Conservation (phyloP, 2,888 invertebrate genomes). For the Rhamphomyia laevipes region DNA sequence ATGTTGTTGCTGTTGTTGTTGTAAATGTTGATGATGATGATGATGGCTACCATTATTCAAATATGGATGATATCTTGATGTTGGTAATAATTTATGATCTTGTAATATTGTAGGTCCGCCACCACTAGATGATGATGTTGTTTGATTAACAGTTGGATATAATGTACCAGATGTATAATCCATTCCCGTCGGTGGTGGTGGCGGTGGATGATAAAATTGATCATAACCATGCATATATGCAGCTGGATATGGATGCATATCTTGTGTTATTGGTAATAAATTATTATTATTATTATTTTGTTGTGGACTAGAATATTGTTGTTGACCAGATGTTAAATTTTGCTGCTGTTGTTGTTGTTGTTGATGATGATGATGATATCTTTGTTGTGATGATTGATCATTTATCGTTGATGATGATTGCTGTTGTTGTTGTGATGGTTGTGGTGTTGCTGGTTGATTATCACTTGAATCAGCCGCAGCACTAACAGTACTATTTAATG, state of each 20-base stretch:
- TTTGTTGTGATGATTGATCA: slow-evolving; percentile 45
- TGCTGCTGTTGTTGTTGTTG: slow-evolving; percentile 15
- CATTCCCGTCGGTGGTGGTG: slow-evolving; percentile 19
- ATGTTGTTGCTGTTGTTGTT: slow-evolving; percentile 7
- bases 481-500: slow-evolving; percentile 42
- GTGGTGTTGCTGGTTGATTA: slow-evolving; percentile 38
- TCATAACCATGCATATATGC: slow-evolving; percentile 34
- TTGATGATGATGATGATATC: slow-evolving; percentile 40
- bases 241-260: slow-evolving; percentile 20
- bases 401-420: not conserved
- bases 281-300: slow-evolving; percentile 25
- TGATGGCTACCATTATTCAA: slow-evolving; percentile 8
- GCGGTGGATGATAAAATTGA: slow-evolving; percentile 30
- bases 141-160: slow-evolving; percentile 15
- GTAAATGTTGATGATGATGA: slow-evolving; percentile 5
- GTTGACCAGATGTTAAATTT: slow-evolving; percentile 39
- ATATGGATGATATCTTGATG: slow-evolving; percentile 18
- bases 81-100: slow-evolving; percentile 13
- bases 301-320: slow-evolving; percentile 30
- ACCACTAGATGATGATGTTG: slow-evolving; percentile 14
- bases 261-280: slow-evolving; percentile 22
- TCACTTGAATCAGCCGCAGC: slow-evolving; percentile 69
- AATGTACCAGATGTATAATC: slow-evolving; percentile 16
- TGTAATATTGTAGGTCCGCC: not conserved
- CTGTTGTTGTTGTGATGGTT: slow-evolving; percentile 23